Conservation (phyloP, 2,888 invertebrate genomes). For the Dasysyrphus albostriatus region DNA sequence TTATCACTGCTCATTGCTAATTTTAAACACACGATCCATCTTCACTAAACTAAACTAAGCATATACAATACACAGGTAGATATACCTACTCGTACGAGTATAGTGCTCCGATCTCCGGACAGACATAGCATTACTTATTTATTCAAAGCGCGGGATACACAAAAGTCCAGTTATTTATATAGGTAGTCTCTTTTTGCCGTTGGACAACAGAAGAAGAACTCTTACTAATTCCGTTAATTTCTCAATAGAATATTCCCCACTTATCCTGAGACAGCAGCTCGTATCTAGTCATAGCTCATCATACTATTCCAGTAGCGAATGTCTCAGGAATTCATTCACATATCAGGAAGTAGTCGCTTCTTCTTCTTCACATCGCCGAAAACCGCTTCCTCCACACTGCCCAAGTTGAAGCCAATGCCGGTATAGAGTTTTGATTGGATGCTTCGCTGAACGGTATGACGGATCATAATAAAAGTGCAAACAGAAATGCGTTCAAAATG, state of each 20-base stretch:
- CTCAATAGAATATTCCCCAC: conserved; percentile 58
- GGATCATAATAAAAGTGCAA: conserved; percentile 37
- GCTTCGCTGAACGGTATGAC: conserved; percentile 3
- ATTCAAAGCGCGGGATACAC: conserved; percentile 53
- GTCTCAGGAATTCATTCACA: conserved; percentile 70
- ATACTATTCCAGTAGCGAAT: conserved; percentile 34
- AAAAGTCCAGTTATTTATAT: conserved; percentile 54
- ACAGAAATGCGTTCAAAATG: conserved; percentile 63
- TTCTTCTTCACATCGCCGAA: conserved; percentile 29
- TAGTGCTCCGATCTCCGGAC: background rate
- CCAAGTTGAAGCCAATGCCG: background rate
- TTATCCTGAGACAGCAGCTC: conserved; percentile 35
- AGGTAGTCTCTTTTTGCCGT: conserved; percentile 38
- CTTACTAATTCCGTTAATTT: conserved; percentile 74
- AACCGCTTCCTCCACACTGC: conserved; percentile 15
- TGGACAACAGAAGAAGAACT: conserved; percentile 55
- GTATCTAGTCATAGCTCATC: conserved; percentile 24
- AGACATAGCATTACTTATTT: conserved; percentile 48
- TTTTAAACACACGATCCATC: conserved; percentile 65
- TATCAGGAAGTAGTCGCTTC: conserved; percentile 66
- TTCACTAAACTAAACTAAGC: conserved; percentile 15
- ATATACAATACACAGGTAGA: background rate
- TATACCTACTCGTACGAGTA: background rate
- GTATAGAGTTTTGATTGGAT: background rate
- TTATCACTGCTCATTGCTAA: conserved; percentile 68